A percentile compares a stretch with the other conserved stretches of the same genome.
Evolutionary conservation across 1,140 invertebrate species (phyloP).

Genomic region (Pseudomyrmex pallidus): DNA sequence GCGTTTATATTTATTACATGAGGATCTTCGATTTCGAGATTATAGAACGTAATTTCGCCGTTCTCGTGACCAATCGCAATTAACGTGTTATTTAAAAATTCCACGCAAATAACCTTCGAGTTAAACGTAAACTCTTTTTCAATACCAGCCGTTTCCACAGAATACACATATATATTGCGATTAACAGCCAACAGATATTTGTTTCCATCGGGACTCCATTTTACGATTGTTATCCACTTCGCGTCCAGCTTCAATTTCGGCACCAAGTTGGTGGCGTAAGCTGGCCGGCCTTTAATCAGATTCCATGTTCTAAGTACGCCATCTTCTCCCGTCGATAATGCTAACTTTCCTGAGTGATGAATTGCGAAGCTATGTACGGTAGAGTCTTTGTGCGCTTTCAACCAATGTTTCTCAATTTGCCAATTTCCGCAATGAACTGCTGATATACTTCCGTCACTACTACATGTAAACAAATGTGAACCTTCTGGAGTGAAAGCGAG

Average conservation of each 20-base stretch:
- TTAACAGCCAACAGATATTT: slow-evolving; percentile 91
- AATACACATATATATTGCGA: slow-evolving; percentile 91
- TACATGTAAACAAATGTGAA: slow-evolving; percentile 92
- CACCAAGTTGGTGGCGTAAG: slow-evolving; percentile 94
- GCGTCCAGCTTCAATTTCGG: slow-evolving; percentile 86
- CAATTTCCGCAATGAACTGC: slow-evolving; percentile 93
- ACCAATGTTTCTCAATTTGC: slow-evolving; percentile 92
- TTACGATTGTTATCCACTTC: slow-evolving; percentile 85
- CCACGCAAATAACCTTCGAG: slow-evolving; percentile 87
- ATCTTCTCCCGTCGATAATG: slow-evolving; percentile 94
- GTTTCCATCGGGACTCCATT: slow-evolving; percentile 89
- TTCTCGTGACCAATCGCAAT: slow-evolving; percentile 90
- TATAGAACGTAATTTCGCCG: slow-evolving; percentile 88
- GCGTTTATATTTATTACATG: slow-evolving; percentile 85
- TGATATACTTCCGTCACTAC: slow-evolving; percentile 93
- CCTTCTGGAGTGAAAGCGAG: slow-evolving; percentile 91
- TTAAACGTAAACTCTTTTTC: slow-evolving; percentile 87
- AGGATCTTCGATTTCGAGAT: slow-evolving; percentile 83
- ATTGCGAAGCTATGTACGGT: slow-evolving; percentile 90
- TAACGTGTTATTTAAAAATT: slow-evolving; percentile 87
- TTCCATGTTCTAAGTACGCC: slow-evolving; percentile 96
- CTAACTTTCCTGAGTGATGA: slow-evolving; percentile 95
- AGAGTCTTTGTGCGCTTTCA: slow-evolving; percentile 89
- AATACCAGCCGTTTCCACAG: slow-evolving; percentile 89
- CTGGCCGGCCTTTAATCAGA: slow-evolving; percentile 94